Evolutionary conservation across 1,140 invertebrate species (phyloP).

Genomic region (Drosophila mayri): DNA sequence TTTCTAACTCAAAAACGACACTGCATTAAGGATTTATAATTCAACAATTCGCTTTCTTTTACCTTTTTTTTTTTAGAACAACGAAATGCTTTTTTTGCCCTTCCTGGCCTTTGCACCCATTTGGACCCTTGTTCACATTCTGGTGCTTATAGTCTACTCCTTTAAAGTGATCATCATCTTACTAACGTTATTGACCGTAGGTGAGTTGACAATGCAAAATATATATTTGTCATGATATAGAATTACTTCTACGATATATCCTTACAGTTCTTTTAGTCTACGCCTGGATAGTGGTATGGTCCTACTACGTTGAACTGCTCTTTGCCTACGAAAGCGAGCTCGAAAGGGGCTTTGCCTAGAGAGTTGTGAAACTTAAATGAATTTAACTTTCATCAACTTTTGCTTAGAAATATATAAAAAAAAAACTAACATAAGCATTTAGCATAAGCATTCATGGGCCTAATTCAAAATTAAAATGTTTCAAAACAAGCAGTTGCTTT

Average conservation of each 20-base stretch:
- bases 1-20: background rate
- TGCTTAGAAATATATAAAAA: background rate
- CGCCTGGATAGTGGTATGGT: constrained; percentile 61
- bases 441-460: background rate
- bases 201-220: constrained; percentile 33
- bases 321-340: constrained; percentile 61
- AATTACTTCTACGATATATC: background rate
- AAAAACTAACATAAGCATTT: background rate
- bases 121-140: constrained; percentile 52
- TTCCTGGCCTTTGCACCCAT: constrained; percentile 54
- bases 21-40: background rate
- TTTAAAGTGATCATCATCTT: constrained; percentile 42
- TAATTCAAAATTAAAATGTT: background rate
- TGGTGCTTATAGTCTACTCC: constrained; percentile 37
- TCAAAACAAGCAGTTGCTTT: background rate
- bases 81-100: constrained; percentile 61
- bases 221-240: background rate
- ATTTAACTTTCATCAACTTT: background rate
- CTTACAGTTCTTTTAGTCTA: constrained; percentile 49
- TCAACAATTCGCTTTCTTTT: too few relatives aligned
- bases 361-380: background rate
- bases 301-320: constrained; percentile 59
- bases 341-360: constrained; percentile 35
- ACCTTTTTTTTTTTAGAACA: constrained; percentile 39
- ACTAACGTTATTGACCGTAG: constrained; percentile 46